A percentile compares a stretch with the other conserved stretches of the same genome.
Conservation (phyloP, 2,797 vertebrate species). For the Microtus agrestis region DNA sequence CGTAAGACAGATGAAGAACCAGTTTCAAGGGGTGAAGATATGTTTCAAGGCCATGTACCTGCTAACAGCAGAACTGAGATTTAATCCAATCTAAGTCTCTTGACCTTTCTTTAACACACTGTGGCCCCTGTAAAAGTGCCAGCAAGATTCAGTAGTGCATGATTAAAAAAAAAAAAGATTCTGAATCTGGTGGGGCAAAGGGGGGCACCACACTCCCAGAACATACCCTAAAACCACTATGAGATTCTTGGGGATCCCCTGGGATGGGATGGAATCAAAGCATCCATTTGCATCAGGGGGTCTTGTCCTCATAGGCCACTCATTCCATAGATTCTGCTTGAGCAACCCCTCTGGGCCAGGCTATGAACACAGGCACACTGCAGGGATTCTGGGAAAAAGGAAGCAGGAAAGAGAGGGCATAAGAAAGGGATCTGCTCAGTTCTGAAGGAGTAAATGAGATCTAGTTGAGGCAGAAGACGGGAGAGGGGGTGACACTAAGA, state of each 20-base stretch:
- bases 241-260: neutral
- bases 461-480: neutral
- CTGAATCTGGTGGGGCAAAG: neutral
- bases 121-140: slow-evolving; percentile 17
- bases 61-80: neutral
- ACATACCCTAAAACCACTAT: neutral
- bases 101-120: neutral
- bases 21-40: neutral
- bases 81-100: neutral
- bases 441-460: neutral
- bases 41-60: neutral
- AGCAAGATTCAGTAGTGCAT: neutral
- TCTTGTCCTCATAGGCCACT: neutral
- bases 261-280: neutral
- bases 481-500: neutral
- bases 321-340: neutral
- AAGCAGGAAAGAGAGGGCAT: neutral
- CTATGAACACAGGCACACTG: neutral
- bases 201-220: neutral
- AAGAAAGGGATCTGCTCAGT: neutral
- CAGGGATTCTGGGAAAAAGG: neutral
- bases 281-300: neutral
- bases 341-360: neutral
- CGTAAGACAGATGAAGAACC: neutral
- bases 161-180: neutral